Conservation (phyloP, 35 echinoderm and acorn worm species). For the Lytechinus pictus region DNA sequence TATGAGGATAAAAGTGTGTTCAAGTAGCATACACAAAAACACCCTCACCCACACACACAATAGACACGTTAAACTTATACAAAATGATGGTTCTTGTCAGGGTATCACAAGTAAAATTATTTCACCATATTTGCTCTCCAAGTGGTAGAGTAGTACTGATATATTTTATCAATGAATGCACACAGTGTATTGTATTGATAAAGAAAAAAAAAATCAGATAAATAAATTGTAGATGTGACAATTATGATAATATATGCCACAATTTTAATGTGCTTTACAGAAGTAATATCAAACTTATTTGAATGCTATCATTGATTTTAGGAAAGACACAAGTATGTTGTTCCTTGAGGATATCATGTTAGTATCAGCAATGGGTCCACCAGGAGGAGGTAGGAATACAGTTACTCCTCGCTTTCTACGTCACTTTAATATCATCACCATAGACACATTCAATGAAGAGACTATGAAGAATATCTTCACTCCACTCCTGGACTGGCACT, state of each 20-base stretch:
- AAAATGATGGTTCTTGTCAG: no score
- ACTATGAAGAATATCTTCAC: slow-evolving; percentile 98
- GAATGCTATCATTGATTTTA: slow-evolving; percentile 21
- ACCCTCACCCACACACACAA: no score
- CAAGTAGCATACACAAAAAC: no score
- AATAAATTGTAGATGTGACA: no score
- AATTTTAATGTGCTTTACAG: no score
- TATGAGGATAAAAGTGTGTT: no score
- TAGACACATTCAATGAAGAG: slow-evolving; percentile 94
- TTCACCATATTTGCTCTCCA: background rate
- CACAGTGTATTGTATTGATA: background rate
- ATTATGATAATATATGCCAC: no score
- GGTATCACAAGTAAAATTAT: background rate
- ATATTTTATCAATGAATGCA: background rate
- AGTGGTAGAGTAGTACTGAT: background rate
- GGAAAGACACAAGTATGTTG: slow-evolving; percentile 88
- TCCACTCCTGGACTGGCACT: slow-evolving; percentile 99
- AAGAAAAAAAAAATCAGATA: background rate
- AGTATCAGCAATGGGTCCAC: slow-evolving; percentile 97
- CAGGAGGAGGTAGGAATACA: slow-evolving; percentile 78
- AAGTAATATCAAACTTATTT: background rate
- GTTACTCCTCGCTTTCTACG: slow-evolving; percentile 81
- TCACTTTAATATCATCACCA: slow-evolving; percentile 94
- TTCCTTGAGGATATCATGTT: slow-evolving; percentile 79
- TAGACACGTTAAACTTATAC: no score